A percentile compares a stretch with the other conserved stretches of the same genome.
Conservation (phyloP, 2,797 vertebrate species). For the Sciurus vulgaris region DNA sequence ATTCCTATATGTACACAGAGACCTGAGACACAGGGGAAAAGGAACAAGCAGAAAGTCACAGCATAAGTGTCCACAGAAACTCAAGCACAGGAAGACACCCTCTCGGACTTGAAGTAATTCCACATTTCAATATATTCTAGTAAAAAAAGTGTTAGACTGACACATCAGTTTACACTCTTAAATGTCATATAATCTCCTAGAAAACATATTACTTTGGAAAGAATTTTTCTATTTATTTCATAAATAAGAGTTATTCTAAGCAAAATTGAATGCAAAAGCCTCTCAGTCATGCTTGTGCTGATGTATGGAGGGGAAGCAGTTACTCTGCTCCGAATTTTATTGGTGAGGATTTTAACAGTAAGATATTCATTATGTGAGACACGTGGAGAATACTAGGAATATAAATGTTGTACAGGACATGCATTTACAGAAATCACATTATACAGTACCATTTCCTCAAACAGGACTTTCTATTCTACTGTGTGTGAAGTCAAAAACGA, state of each 20-base stretch:
- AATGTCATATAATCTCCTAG: constrained; percentile 4
- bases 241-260: constrained; percentile 63
- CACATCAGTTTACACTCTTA: constrained; percentile 21
- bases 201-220: constrained; percentile 34
- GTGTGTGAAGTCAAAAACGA: constrained; percentile 51
- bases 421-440: background rate
- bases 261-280: constrained; percentile 31
- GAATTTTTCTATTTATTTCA: constrained; percentile 57
- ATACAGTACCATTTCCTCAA: constrained; percentile 44
- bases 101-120: background rate
- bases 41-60: background rate
- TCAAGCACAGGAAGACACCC: background rate
- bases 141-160: background rate
- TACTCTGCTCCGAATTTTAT: constrained; percentile 17
- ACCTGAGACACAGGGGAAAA: background rate
- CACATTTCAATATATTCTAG: background rate
- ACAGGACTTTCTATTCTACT: constrained; percentile 11
- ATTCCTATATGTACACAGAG: background rate
- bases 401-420: background rate
- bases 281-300: background rate
- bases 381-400: background rate
- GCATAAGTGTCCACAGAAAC: background rate
- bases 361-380: constrained; percentile 32
- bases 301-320: background rate
- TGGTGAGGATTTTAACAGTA: background rate